phyloP scores from a whole-genome alignment of 2,113 vertebrate genomes.

The Myotis lucifugus region DNA sequence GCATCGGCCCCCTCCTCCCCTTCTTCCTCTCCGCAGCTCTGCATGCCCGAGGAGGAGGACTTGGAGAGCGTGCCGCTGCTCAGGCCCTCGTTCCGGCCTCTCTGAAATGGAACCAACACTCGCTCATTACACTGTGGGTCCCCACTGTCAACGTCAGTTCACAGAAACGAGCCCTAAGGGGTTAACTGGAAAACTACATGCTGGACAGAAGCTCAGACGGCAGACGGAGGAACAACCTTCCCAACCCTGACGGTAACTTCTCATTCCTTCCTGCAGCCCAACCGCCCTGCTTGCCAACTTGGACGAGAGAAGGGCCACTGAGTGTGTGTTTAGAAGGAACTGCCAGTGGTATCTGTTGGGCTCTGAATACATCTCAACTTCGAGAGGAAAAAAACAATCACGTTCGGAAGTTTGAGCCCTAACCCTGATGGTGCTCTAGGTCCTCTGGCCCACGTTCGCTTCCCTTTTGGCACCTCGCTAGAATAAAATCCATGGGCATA shows the following conservation, averaged over 20 bases:
- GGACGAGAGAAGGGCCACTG: background rate
- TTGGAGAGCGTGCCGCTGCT: slow-evolving; percentile 98
- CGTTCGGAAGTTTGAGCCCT: background rate
- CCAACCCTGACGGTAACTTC: accelerated
- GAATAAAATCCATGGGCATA: background rate
- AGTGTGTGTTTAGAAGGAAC: background rate
- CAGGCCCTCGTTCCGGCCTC: slow-evolving; percentile 95
- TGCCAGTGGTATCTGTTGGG: accelerated
- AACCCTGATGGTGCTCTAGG: background rate
- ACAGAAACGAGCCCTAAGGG: background rate
- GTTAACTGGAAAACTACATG: background rate
- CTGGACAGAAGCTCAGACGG: background rate
- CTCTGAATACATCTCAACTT: background rate
- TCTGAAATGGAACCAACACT: slow-evolving; percentile 84
- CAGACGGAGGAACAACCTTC: background rate
- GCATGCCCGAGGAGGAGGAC: slow-evolving; percentile 99
- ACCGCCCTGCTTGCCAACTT: background rate
- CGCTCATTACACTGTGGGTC: background rate
- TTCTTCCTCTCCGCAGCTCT: slow-evolving; percentile 99
- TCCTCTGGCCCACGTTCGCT: background rate
- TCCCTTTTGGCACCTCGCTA: background rate
- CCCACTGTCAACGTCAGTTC: accelerated
- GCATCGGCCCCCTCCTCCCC: slow-evolving; percentile 96
- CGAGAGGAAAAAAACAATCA: background rate
- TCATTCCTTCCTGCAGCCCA: background rate